Percentiles rank a stretch among this genome's conserved stretches.
Evolutionary conservation across 2,888 invertebrate genomes (phyloP).

Genomic region (Heliconius ethilla): DNA sequence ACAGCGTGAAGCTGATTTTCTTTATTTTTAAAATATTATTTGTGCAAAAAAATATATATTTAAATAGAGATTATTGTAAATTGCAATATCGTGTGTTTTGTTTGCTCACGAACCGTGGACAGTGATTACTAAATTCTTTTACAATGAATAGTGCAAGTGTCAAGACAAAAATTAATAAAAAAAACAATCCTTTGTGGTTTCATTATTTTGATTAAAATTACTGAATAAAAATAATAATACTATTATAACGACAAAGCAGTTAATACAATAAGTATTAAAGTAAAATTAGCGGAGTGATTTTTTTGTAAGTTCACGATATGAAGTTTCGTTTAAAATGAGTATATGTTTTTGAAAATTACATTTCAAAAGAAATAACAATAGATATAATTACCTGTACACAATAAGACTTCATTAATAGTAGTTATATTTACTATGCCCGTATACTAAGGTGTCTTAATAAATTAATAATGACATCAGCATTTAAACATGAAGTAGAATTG

Average conservation of each 20-base stretch:
- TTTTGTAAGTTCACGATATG: background rate
- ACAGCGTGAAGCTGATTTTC: too few species aligned
- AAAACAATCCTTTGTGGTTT: background rate
- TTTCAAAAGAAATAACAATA: background rate
- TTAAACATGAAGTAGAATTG: background rate
- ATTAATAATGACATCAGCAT: background rate
- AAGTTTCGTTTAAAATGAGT: background rate
- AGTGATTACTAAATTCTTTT: background rate
- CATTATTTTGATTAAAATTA: background rate
- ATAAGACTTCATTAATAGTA: background rate
- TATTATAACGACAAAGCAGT: background rate
- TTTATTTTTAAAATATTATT: background rate
- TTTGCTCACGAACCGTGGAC: background rate
- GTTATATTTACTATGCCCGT: background rate
- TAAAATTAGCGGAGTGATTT: background rate
- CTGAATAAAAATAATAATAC: background rate
- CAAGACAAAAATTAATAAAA: constrained; percentile 1
- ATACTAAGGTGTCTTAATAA: background rate
- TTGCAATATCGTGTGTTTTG: background rate
- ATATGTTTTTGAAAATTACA: background rate
- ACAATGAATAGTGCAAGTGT: background rate
- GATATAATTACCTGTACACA: background rate
- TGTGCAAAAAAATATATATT: background rate
- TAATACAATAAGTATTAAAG: too few species aligned
- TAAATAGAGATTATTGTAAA: background rate